Evolutionary conservation across 2,113 vertebrate species (phyloP).

Genomic region (Eleginops maclovinus): DNA sequence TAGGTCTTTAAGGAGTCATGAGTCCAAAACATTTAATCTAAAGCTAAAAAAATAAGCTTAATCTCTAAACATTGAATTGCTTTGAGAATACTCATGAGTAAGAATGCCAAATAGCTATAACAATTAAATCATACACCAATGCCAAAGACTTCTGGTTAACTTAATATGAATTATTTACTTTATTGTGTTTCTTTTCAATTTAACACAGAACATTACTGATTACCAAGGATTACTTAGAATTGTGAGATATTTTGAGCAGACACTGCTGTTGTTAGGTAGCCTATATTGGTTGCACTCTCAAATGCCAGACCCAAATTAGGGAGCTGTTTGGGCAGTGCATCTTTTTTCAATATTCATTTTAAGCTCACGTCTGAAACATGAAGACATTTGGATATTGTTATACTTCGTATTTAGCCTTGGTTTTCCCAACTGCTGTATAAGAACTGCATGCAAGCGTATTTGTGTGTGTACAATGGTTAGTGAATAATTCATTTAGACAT

Average conservation of each 20-base stretch:
- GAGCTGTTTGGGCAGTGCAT: constrained; percentile 9
- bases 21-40: constrained; percentile 48
- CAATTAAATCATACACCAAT: constrained; percentile 13
- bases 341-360: constrained; percentile 38
- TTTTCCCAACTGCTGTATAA: constrained; percentile 20
- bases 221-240: constrained; percentile 5
- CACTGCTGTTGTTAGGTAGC: neutral
- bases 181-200: neutral
- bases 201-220: neutral
- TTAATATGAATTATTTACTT: neutral
- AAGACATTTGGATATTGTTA: constrained; percentile 30
- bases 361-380: constrained; percentile 35
- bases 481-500: constrained; percentile 50
- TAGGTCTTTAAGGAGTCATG: constrained; percentile 55
- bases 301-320: constrained; percentile 30
- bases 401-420: constrained; percentile 33
- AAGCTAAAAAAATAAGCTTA: constrained; percentile 22
- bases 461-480: constrained; percentile 25
- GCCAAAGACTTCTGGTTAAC: neutral
- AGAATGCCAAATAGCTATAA: constrained; percentile 32
- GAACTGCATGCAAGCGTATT: constrained; percentile 5
- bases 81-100: constrained; percentile 28
- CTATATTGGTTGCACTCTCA: constrained; percentile 6
- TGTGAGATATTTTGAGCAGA: constrained; percentile 10
- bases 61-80: constrained; percentile 31